A percentile compares a stretch with the other conserved stretches of the same genome.
These are phyloP conservation scores for Trichosurus vulpecula DNA, from an alignment of 2,797 vertebrate genomes.

Conservation along the genomic window DNA sequence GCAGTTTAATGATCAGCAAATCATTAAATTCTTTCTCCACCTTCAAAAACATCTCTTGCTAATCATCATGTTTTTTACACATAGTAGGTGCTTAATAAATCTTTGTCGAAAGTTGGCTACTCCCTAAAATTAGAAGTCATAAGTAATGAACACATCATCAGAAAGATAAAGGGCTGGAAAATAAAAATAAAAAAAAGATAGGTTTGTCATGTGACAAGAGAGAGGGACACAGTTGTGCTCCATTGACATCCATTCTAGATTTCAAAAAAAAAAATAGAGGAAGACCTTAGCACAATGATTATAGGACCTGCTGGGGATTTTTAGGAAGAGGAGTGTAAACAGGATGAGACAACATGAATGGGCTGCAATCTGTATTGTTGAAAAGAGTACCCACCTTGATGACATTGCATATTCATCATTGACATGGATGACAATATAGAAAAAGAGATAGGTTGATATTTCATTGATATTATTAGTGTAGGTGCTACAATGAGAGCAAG, in stretches of 20 bases:
- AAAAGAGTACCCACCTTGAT: background rate
- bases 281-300: background rate
- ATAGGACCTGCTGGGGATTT: background rate
- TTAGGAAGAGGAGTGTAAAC: background rate
- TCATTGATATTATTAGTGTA: too few relatives aligned
- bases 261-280: background rate
- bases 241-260: background rate
- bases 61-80: background rate
- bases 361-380: background rate
- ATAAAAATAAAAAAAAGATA: background rate
- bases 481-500: background rate
- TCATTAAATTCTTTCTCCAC: background rate
- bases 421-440: background rate
- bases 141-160: background rate
- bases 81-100: background rate
- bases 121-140: background rate
- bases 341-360: background rate
- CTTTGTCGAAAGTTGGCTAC: background rate
- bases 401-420: too few relatives aligned
- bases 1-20: background rate
- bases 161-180: background rate
- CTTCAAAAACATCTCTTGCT: background rate
- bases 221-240: background rate
- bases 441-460: background rate
- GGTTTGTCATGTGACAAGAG: background rate